Conservation (phyloP, 2,888 invertebrate genomes). For the Glomeris marginata region DNA sequence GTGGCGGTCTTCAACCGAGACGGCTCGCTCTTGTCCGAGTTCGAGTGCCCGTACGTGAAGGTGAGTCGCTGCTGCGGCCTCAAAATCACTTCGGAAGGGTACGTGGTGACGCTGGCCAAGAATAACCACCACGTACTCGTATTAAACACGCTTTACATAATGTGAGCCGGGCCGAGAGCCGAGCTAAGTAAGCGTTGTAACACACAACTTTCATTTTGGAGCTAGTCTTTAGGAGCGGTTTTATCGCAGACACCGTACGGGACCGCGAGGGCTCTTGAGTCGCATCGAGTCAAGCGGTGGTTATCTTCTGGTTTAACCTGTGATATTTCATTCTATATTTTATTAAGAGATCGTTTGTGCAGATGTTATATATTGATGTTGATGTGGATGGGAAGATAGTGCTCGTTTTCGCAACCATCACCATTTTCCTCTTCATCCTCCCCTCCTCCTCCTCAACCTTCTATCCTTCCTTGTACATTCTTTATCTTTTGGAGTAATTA, state of each 20-base stretch:
- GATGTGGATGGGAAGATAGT: too few relatives aligned
- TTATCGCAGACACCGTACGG: neutral
- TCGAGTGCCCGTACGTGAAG: slow-evolving; percentile 95
- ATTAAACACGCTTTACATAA: slow-evolving; percentile 82
- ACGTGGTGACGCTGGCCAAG: slow-evolving; percentile 90
- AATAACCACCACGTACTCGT: slow-evolving; percentile 98
- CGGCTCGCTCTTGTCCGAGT: slow-evolving; percentile 73
- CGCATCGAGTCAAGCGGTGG: neutral
- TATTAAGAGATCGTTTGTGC: too few relatives aligned
- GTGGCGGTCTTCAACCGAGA: slow-evolving; percentile 88
- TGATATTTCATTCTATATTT: too few relatives aligned
- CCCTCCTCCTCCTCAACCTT: too few relatives aligned
- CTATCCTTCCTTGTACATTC: too few relatives aligned
- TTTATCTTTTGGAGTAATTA: too few relatives aligned
- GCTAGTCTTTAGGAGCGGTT: neutral
- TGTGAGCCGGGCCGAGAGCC: slow-evolving; percentile 36
- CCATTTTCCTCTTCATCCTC: too few relatives aligned
- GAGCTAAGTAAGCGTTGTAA: neutral
- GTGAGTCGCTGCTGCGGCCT: slow-evolving; percentile 95
- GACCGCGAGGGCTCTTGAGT: neutral
- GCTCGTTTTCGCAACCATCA: too few relatives aligned
- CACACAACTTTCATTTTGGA: neutral
- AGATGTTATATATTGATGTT: too few relatives aligned
- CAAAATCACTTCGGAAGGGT: slow-evolving; percentile 93
- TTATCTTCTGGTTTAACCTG: too few relatives aligned